Evolutionary conservation across 2,888 invertebrate genomes (phyloP).

Genomic region (Chrysolina haemoptera): DNA sequence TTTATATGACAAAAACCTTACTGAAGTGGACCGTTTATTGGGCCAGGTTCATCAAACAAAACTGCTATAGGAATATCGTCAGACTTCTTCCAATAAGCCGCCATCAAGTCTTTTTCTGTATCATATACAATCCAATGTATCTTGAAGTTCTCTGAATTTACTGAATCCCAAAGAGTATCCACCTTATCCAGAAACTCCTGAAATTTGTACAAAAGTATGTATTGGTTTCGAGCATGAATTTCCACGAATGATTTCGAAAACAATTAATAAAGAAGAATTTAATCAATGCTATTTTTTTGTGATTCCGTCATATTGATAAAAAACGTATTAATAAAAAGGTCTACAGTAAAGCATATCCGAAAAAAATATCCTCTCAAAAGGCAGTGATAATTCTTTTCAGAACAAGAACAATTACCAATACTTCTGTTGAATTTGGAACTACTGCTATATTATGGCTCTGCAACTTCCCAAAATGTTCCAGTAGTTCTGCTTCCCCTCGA

Average conservation of each 20-base stretch:
- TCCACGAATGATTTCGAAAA: too few species aligned
- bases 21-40: conserved; percentile 72
- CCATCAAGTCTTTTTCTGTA: conserved; percentile 78
- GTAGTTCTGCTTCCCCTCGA: conserved; percentile 72
- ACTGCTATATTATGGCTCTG: conserved; percentile 79
- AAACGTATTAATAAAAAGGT: too few species aligned
- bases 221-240: not conserved
- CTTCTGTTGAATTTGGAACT: conserved; percentile 77
- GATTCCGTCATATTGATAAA: too few species aligned
- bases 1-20: conserved; percentile 57
- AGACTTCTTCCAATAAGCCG: conserved; percentile 79
- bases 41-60: conserved; percentile 75
- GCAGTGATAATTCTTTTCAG: not conserved
- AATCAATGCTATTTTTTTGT: too few species aligned
- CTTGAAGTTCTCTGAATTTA: conserved; percentile 59
- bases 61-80: conserved; percentile 80
- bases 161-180: conserved; percentile 75
- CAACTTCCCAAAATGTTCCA: conserved; percentile 73
- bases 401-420: conserved; percentile 63
- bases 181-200: conserved; percentile 78
- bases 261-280: too few species aligned
- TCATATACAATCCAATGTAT: conserved; percentile 79
- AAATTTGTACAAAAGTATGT: conserved; percentile 45
- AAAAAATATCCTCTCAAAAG: too few species aligned
- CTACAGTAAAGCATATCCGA: too few species aligned